These are phyloP conservation scores for Accipiter virgatus DNA, from an alignment of 2,113 vertebrate genomes.

Conservation along the genomic window DNA sequence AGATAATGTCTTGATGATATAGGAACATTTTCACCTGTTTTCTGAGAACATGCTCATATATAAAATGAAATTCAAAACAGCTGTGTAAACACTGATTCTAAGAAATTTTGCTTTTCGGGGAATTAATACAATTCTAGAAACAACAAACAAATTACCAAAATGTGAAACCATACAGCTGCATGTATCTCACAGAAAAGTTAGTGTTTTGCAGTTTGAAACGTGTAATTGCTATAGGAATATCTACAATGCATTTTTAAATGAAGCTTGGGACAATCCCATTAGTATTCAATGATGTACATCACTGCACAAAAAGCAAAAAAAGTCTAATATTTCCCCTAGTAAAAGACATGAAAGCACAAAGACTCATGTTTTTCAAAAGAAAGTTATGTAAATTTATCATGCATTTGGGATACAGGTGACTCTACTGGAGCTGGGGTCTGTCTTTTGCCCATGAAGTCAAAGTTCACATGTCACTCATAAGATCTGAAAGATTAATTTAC, in stretches of 20 bases:
- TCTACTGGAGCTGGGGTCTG: background rate
- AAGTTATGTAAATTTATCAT: background rate
- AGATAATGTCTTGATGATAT: background rate
- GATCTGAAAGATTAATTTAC: constrained; percentile 46
- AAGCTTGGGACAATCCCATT: background rate
- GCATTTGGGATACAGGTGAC: background rate
- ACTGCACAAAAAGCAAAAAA: background rate
- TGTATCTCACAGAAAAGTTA: background rate
- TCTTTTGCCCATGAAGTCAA: constrained; percentile 26
- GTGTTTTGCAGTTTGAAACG: background rate
- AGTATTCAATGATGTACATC: background rate
- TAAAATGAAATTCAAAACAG: background rate
- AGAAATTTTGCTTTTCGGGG: background rate
- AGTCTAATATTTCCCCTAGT: background rate
- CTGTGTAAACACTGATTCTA: background rate
- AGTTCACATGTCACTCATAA: constrained; percentile 43
- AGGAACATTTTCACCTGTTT: background rate
- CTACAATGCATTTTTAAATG: background rate
- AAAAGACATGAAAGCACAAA: background rate
- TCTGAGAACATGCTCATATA: background rate
- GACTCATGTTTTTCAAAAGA: background rate
- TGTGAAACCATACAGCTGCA: background rate
- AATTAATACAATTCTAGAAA: background rate
- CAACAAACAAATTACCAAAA: background rate
- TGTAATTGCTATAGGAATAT: background rate